Base-by-base conservation (phyloP, 2,888 invertebrate species). In the Rhorus exstirpatorius region DNA sequence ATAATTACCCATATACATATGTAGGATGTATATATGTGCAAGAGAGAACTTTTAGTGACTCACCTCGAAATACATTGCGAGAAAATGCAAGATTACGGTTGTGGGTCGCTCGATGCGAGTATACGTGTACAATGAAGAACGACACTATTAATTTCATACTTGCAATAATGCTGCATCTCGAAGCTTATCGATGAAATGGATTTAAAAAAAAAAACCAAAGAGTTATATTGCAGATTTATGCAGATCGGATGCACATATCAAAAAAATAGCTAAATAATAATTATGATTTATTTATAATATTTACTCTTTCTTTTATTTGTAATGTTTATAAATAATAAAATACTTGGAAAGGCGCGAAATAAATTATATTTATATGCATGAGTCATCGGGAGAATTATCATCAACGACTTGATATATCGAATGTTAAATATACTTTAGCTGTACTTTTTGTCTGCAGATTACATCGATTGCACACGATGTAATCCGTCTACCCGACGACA, bases 141-240 rank as follows among this genome's bases (percentile, higher is more conserved):
- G 44, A 77, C 17, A 68, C 3, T 41, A 26, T 51, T 77, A 19
- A 60, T n/a, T 46, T 41, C n/a, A 38, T 14, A 60, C 60, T 76
- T 35, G 46, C 71, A 71, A 7, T 31, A 24, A 70, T 41, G 17
- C 26, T 55, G 10, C 53, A 24, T 26, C 68, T 17, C 1, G 24
- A 70, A 55, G 14, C 19, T 14, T 6, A 14, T 17, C 35, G 35
- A 60, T 60, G 12, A 41, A 38, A 1, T 35, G 10, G 12, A 44
- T 24, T 49, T 60, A 38, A 19, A 38, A 6, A 3, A 60, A 60
- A 38, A 55, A n/a, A 14, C 14, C 17, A 44, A 71, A 71, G 55
- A 17, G 17, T 31, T 38, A 17, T 31, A 17, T 7, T 44, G 24
- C 21, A 58, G 53, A 44, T 7, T 35, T 24, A 21, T n/a, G n/a